These are phyloP conservation scores for Galaxea fascicularis DNA, from an alignment of 92 coral and sea anemone species.

Conservation along the genomic window DNA sequence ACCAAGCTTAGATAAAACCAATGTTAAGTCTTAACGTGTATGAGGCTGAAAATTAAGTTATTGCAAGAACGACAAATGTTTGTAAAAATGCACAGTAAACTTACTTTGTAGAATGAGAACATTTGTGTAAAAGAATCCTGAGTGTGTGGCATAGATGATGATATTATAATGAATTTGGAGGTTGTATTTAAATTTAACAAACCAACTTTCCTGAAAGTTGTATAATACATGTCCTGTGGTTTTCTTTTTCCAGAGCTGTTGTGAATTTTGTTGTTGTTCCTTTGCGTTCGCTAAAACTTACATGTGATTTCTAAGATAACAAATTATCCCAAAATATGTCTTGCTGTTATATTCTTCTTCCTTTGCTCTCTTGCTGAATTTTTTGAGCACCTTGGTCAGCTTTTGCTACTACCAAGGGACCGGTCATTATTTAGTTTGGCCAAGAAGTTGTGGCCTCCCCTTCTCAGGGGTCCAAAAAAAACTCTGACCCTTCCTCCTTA, in stretches of 20 bases:
- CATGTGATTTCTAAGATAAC: too few relatives aligned
- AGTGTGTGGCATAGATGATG: neutral
- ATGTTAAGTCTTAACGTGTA: neutral
- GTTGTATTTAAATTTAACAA: neutral
- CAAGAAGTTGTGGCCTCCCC: too few relatives aligned
- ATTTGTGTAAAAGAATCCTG: neutral
- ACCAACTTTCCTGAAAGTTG: neutral
- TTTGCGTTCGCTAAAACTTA: too few relatives aligned
- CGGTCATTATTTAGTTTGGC: too few relatives aligned
- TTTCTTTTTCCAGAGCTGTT: neutral
- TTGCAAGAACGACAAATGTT: neutral
- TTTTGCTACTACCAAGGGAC: too few relatives aligned
- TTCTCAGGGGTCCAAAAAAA: too few relatives aligned
- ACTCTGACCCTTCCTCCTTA: too few relatives aligned
- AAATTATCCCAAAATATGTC: too few relatives aligned
- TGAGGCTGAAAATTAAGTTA: neutral
- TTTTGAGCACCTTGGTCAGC: too few relatives aligned
- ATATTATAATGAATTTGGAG: neutral
- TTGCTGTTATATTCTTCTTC: too few relatives aligned
- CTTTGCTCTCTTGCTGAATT: too few relatives aligned
- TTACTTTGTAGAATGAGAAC: neutral
- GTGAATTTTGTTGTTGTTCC: neutral
- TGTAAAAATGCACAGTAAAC: conserved; percentile 3
- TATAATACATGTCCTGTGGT: neutral
- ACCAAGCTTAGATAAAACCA: too few relatives aligned